Conservation (phyloP, 2,113 vertebrate genomes). For the Prolemur simus region DNA sequence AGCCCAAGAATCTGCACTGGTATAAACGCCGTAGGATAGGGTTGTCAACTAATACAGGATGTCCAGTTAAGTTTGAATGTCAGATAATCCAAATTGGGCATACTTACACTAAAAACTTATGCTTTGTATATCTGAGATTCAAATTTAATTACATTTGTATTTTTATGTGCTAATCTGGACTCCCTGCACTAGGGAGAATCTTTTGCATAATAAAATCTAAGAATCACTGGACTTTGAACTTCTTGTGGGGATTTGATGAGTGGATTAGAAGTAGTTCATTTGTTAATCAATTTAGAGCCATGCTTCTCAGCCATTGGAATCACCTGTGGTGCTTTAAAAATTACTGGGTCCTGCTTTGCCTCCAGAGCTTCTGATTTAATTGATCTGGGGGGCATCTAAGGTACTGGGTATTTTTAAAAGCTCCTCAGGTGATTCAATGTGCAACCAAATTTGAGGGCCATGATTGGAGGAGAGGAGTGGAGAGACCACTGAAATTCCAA, state of each 20-base stretch:
- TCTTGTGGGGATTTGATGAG: background rate
- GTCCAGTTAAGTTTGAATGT: background rate
- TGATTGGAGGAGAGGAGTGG: background rate
- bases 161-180: background rate
- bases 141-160: background rate
- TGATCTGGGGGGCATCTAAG: background rate
- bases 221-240: background rate
- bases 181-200: background rate
- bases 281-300: background rate
- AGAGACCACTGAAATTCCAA: background rate
- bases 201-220: background rate
- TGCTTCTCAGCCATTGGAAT: background rate
- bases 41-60: background rate
- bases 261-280: background rate
- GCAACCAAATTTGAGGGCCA: background rate
- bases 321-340: background rate
- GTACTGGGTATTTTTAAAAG: background rate
- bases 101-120: background rate
- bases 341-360: background rate
- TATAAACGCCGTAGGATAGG: too few species aligned
- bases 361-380: background rate
- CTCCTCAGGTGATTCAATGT: background rate
- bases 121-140: background rate
- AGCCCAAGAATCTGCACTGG: background rate
- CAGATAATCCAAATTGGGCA: background rate